Conservation (phyloP, 1,140 invertebrate genomes). For the Geopemphigus sp. region DNA sequence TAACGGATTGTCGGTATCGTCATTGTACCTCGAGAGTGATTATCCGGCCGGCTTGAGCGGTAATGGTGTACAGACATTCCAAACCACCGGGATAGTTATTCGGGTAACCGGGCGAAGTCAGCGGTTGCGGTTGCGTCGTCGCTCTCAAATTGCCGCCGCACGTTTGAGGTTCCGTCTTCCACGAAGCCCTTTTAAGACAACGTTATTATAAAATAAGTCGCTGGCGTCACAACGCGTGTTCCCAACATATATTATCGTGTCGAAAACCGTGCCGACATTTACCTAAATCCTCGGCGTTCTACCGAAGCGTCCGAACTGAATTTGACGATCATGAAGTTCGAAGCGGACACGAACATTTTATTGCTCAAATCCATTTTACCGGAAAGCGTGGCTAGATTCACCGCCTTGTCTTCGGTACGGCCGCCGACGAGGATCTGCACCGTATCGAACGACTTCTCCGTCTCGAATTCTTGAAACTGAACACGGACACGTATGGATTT, state of each 20-base stretch:
- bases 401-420: constrained; percentile 88
- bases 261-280: constrained; percentile 50
- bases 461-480: constrained; percentile 95
- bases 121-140: constrained; percentile 75
- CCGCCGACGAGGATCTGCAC: constrained; percentile 94
- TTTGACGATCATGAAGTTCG: constrained; percentile 97
- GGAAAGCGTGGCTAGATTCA: constrained; percentile 86
- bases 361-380: constrained; percentile 80
- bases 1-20: no score
- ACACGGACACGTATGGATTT: no score
- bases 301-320: constrained; percentile 92
- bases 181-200: constrained; percentile 67
- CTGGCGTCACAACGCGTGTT: no score
- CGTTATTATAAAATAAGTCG: no score
- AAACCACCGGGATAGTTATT: constrained; percentile 88
- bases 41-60: constrained; percentile 82
- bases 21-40: constrained; percentile 74
- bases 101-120: constrained; percentile 88
- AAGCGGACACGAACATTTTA: constrained; percentile 86
- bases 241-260: neutral
- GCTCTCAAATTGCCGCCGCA: constrained; percentile 82
- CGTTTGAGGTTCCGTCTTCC: constrained; percentile 88
- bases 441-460: constrained; percentile 92
- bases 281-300: constrained; percentile 87
- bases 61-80: constrained; percentile 89